Base-by-base conservation (phyloP, 2,797 vertebrate species). In the Gymnocypris eckloni region DNA sequence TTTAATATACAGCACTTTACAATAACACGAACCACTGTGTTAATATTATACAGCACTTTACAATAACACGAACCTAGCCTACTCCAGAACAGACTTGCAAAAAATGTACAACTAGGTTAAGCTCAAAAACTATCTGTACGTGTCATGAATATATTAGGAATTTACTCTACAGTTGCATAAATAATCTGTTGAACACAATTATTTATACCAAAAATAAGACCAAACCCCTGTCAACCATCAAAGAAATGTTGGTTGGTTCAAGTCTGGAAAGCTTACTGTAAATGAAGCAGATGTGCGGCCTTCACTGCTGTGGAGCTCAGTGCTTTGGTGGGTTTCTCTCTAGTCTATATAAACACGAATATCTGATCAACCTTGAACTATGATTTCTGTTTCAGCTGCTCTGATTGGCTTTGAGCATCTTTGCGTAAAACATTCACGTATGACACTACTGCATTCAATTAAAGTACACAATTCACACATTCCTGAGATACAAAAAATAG, bases 291-390 rank as follows among this genome's bases (percentile, higher is more conserved):
- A 78, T 72, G 37, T 77, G 25, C 25, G 15, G 70, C 6, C 70
- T 69, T 75, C 77, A 54, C 61, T 56, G 86, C 20, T 25, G 18
- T 71, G 86, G 76, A 81, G 72, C 81, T 81, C 81, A 87, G 79
- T 59, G 79, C 79, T 84, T 70, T 67, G 28, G 16, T 41, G 61
- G 61, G 59, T 61, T 85, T 64, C 45, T 69, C 72, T 87, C 88
- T 70, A 54, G 81, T 91, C 85, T 84, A 80, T 77, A 78, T 77
- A 78, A 90, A 89, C 85, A 78, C 83, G 83, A 5, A 6, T 75
- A 86, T 93, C 93, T 91, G 87, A 89, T 88, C 79, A 93, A 92
- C 94, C 93, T 94, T 95, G 93, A 89, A 94, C 92, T 86, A 12
- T 90, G 77, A 2, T 75, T 39, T 69, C 54, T 83, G 89, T 77